A percentile compares a stretch with the other conserved stretches of the same genome.
These are phyloP conservation scores for Callipepla californica DNA, from an alignment of 2,113 vertebrate genomes.

Conservation along the genomic window DNA sequence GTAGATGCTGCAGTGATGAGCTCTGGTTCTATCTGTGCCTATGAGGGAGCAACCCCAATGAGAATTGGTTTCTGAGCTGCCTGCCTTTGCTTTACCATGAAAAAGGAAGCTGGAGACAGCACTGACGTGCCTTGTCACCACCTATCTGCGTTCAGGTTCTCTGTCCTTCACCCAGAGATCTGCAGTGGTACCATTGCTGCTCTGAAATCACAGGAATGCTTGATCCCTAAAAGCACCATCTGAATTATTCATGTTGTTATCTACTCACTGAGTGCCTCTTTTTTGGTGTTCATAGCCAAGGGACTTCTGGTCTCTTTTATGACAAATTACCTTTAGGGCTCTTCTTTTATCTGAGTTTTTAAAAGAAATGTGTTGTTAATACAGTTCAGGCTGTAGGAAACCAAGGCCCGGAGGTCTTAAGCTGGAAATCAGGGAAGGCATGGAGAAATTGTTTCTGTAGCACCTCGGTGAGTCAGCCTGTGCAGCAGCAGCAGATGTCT, in stretches of 20 bases:
- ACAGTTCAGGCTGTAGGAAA: background rate
- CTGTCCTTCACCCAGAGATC: background rate
- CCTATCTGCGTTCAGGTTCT: background rate
- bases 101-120: background rate
- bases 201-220: background rate
- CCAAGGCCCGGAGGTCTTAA: background rate
- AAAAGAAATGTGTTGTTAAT: background rate
- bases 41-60: background rate
- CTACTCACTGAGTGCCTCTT: background rate
- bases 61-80: background rate
- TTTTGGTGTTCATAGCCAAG: background rate
- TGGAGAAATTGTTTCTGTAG: background rate
- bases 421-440: background rate
- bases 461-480: background rate
- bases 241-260: accelerated
- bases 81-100: background rate
- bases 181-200: accelerated
- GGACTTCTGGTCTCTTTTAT: background rate
- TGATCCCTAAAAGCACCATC: background rate
- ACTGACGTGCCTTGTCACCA: background rate
- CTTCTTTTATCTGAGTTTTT: background rate
- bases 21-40: background rate
- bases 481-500: background rate
- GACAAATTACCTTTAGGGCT: background rate
- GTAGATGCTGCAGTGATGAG: background rate